Percentiles rank a stretch among this genome's conserved stretches.
Conservation (phyloP, 2,113 vertebrate genomes). For the Pyrgilauda ruficollis region DNA sequence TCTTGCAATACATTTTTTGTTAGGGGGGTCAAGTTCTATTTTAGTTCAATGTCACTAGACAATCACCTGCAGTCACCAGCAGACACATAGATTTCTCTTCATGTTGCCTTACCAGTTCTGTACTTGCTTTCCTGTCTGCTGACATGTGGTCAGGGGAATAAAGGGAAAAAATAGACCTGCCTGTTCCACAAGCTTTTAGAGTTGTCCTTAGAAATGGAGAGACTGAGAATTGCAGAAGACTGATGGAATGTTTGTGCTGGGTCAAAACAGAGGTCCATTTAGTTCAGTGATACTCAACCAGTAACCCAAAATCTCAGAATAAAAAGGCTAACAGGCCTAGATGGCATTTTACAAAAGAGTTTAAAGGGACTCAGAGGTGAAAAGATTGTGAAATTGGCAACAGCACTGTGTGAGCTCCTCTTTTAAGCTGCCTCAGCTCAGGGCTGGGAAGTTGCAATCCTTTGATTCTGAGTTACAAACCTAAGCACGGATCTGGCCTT, state of each 20-base stretch:
- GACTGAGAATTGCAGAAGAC: not conserved
- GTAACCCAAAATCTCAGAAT: not conserved
- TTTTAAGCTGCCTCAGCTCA: not conserved
- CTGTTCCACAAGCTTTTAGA: not conserved
- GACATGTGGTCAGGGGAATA: not conserved
- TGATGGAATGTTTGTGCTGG: not conserved
- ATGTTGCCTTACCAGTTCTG: not conserved
- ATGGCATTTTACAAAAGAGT: not conserved
- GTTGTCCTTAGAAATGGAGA: not conserved
- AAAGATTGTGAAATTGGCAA: not conserved
- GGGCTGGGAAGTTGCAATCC: not conserved
- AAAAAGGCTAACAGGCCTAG: not conserved
- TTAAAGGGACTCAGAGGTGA: not conserved
- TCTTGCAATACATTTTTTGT: not conserved
- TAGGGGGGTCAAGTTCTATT: not conserved
- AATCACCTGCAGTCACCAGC: not conserved
- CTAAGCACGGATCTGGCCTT: not conserved
- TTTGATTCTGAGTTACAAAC: not conserved
- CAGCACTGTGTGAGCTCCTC: not conserved
- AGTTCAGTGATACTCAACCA: not conserved
- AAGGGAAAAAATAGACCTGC: not conserved
- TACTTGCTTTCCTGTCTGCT: not conserved
- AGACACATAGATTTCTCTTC: not conserved
- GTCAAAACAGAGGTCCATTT: not conserved
- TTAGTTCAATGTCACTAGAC: not conserved